phyloP scores from a whole-genome alignment of 2,113 vertebrate genomes.

The Brachypodius melanocephalos region DNA sequence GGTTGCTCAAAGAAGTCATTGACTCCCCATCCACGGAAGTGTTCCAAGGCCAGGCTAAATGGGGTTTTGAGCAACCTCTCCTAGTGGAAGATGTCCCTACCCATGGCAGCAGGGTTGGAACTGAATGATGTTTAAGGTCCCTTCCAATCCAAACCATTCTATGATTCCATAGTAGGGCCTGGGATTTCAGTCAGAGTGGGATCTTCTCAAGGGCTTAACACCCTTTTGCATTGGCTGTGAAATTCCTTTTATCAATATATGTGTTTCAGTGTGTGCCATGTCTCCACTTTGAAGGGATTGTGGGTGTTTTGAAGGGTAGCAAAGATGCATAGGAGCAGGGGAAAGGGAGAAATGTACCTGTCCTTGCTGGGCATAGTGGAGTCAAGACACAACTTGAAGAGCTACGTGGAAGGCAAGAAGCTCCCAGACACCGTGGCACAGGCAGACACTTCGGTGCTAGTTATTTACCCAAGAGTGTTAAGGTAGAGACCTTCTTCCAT shows the following conservation, averaged over 20 bases:
- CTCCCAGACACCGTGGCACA: background rate
- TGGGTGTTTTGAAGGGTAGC: background rate
- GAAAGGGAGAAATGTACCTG: background rate
- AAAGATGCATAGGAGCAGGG: background rate
- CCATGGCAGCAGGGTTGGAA: rapidly evolving
- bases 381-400: background rate
- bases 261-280: rapidly evolving
- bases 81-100: background rate
- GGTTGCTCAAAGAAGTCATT: background rate
- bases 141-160: background rate
- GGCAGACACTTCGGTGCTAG: background rate
- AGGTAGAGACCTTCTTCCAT: background rate
- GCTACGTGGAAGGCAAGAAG: background rate
- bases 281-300: background rate
- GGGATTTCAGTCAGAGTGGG: background rate
- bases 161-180: background rate
- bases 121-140: background rate
- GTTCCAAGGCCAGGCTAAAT: background rate
- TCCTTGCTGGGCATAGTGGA: background rate
- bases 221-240: background rate
- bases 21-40: background rate
- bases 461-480: background rate
- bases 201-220: background rate
- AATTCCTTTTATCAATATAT: background rate
- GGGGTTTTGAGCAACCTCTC: background rate